Evolutionary conservation across 2,888 invertebrate species (phyloP), one percentile per base, ranked within the genome.

Genomic region (Oeneis ivallda): DNA sequence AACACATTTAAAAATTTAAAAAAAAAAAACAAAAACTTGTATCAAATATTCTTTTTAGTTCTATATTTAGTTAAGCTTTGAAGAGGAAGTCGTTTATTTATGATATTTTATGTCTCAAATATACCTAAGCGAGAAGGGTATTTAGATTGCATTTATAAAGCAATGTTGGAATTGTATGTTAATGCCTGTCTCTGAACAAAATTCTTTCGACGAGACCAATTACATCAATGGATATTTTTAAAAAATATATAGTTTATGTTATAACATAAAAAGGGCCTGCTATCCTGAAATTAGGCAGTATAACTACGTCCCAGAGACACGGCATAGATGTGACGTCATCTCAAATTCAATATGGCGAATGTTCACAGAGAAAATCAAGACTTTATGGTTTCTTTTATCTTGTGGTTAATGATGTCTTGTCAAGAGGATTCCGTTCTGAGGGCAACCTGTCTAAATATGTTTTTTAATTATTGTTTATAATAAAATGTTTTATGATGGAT

Each of bases 381-480:
- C 11, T 19, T 7, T 41, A 13, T 41, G 39, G 19, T n/a, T n/a
- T n/a, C n/a, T n/a, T n/a, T n/a, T n/a, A n/a, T n/a, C n/a, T n/a
- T n/a, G n/a, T n/a, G n/a, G n/a, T 41, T 26, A 7, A 7, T 13
- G 2, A 41, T 50, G 26, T 43, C 53, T 62, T 32, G 52, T 53
- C 49, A 17, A 45, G 41, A 60, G 66, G 65, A 63, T 63, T 74
- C 70, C 73, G 75, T 74, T 74, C 72, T 63, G 67, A 70, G 70
- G 70, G 72, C 72, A 73, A 70, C 65, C 68, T 85, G 82, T 85
- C 76, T 81, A 81, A 82, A 82, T 84, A 84, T 87, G 86, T 87
- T 87, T 87, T 86, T 84, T 83, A 69, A 71, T 83, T 84, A 89
- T 91, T 90, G 90, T 91, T 91, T 91, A 84, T 88, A 90, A 88